Base-by-base conservation (phyloP, 2,888 invertebrate species). In the Sminthurides aquaticus region DNA sequence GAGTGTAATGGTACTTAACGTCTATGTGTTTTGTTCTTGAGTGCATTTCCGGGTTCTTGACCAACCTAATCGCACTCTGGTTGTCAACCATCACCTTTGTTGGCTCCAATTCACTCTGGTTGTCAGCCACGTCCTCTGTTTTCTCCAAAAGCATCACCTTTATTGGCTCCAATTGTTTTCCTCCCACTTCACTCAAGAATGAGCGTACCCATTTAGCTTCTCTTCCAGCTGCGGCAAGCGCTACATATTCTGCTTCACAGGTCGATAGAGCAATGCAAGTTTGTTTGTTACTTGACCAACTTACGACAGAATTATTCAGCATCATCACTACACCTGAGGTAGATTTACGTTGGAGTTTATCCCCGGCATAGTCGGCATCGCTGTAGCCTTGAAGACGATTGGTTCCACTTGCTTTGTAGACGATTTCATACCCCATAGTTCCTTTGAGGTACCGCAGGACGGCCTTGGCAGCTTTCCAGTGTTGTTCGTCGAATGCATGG, bases 341-440 rank as follows among this genome's bases (percentile, higher is more conserved):
- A 0, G 75, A 75, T 26, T 71, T 69, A 20, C 75, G 27, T n/a
- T 73, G 70, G n/a, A 56, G 60, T 2, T 56, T 27, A 28, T 69
- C 68, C 29, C 64, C 70, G 1, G 70, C 75, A 74, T 71, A 75
- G 57, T 77, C 77, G 0, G 76, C 71, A 68, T 77, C 77, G 2
- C 69, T 69, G 49, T 64, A 77, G 15, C 74, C 75, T n/a, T 15
- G 3, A 3, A 76, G 15, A 1, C 11, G 2, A 27, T 65, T 27
- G 1, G 62, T 60, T 1, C 20, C 20, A 2, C 48, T 34, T 22
- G 27, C 49, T 5, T 54, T 57, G 62, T 68, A 77, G 5, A 29
- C 25, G 5, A 77, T 59, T 48, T 74, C 73, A 3, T 70, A 34
- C 49, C 72, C 60, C 3, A 59, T 62, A 2, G 74, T 76, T 29